Evolutionary conservation across 1,140 invertebrate species (phyloP).

Genomic region (Papilio aristodemus): DNA sequence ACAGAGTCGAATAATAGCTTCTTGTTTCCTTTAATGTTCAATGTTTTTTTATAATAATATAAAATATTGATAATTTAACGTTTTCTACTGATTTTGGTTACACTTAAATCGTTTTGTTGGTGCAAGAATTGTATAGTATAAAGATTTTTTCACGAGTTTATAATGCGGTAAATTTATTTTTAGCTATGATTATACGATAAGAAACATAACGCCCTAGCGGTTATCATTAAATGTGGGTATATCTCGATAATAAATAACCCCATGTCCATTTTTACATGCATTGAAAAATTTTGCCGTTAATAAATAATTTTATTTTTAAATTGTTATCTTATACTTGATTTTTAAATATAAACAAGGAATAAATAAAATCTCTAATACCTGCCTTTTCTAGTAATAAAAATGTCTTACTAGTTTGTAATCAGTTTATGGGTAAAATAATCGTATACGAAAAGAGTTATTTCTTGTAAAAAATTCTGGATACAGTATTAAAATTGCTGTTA

Average conservation of each 20-base stretch:
- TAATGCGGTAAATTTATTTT: background rate
- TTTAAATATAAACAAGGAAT: too few species aligned
- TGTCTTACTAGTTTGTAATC: background rate
- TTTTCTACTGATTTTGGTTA: too few species aligned
- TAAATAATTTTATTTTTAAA: background rate
- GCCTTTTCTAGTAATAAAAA: background rate
- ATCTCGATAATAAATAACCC: conserved; percentile 5
- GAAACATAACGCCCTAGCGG: background rate
- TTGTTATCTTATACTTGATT: too few species aligned
- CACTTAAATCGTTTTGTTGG: too few species aligned
- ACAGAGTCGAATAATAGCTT: too few species aligned
- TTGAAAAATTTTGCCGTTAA: background rate
- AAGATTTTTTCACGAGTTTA: conserved; percentile 18
- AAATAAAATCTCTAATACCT: too few species aligned
- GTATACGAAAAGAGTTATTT: too few species aligned
- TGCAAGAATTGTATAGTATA: background rate
- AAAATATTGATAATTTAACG: too few species aligned
- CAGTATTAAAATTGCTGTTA: too few species aligned
- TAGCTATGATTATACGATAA: conserved; percentile 11
- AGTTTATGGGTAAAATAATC: background rate
- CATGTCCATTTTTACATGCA: background rate
- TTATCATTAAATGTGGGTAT: conserved; percentile 13
- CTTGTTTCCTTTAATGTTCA: too few species aligned
- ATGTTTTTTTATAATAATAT: too few species aligned
- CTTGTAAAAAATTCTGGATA: too few species aligned